Evolutionary conservation across 2,113 vertebrate genomes (phyloP), one percentile per base, ranked within the genome.

Genomic region (Apistogramma diplotaenia): DNA sequence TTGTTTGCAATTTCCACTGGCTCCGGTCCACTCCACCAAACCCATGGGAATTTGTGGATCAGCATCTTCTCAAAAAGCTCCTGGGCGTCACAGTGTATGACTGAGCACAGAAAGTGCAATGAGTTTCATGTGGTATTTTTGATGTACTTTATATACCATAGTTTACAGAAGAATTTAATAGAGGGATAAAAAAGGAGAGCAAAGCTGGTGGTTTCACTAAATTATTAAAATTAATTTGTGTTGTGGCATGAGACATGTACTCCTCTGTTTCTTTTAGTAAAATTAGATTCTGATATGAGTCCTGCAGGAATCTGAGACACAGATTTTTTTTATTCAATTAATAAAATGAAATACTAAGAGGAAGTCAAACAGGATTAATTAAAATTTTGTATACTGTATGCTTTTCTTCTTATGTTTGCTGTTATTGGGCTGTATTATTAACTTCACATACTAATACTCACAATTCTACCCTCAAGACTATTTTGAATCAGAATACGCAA

Each of bases 31-130:
- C 81, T 87, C 84, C 85, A 40, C 83, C 80, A 89, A 93, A 90
- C 89, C 87, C 93, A 91, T 91, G 93, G 89, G 93, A 93, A 91
- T 93, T 91, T 91, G 87, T 76, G 91, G 85, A 91, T 93, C 93
- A 93, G 90, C 92, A 93, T 91, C 90, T 93, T 92, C 90, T 90
- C 89, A 90, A 94, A 90, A 89, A 79, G 82, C 87, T 91, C 51
- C 84, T 83, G 82, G 88, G 87, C 62, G 78, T 92, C 75, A 76
- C 70, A 89, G 67, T 70, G 72, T 72, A 70, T 21, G 59, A 79
- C 59, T 29, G 72, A 77, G 81, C 70, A 67, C 77, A 80, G 62
- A 75, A 21, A 29, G 88, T 79, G 77, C 82, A 88, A 57, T 56
- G 82, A 78, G 72, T 85, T 78, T 76, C 78, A 78, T 79, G 58